Conservation (phyloP, 2,888 invertebrate genomes). For the Drosophila mettleri region DNA sequence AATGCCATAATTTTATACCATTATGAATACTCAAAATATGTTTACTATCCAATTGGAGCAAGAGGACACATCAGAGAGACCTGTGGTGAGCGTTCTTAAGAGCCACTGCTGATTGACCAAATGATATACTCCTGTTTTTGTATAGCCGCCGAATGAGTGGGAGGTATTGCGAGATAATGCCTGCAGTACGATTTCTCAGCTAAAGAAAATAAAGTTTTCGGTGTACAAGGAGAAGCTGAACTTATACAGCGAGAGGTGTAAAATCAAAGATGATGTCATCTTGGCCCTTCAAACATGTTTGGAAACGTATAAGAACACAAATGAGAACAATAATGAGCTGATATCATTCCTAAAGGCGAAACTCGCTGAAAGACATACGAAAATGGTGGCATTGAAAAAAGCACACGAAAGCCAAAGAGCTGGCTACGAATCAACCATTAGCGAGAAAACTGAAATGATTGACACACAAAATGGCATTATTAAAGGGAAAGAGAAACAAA, state of each 20-base stretch:
- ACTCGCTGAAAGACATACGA: constrained; percentile 24
- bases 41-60: constrained; percentile 36
- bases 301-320: constrained; percentile 35
- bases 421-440: constrained; percentile 1
- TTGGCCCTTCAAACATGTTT: constrained; percentile 34
- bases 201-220: constrained; percentile 32
- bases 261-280: constrained; percentile 38
- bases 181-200: constrained; percentile 23
- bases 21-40: constrained; percentile 39
- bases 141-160: constrained; percentile 30
- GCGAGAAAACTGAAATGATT: constrained; percentile 25
- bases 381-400: constrained; percentile 13
- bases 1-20: constrained; percentile 4
- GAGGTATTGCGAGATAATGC: constrained; percentile 22
- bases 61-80: constrained; percentile 18
- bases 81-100: constrained; percentile 17
- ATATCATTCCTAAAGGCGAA: constrained; percentile 27
- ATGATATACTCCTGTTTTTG: not conserved
- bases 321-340: constrained; percentile 22
- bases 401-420: not conserved
- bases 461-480: constrained; percentile 3
- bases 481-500: constrained; percentile 7
- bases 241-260: constrained; percentile 37
- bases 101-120: not conserved
- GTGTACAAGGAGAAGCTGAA: constrained; percentile 41